Evolutionary conservation across 1,140 invertebrate genomes (phyloP).

Genomic region (Acromyrmex heyeri): DNA sequence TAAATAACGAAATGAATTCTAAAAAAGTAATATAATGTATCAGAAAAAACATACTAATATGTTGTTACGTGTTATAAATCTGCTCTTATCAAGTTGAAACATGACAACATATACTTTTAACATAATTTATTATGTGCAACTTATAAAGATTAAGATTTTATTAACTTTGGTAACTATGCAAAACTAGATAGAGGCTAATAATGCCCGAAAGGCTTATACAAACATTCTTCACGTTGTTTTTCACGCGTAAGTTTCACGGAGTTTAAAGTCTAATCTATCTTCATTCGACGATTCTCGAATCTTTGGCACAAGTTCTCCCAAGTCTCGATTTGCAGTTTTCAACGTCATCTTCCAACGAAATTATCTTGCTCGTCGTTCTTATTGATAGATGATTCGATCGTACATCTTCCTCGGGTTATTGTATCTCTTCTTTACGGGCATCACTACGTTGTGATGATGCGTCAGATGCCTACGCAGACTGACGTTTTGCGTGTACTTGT

Average conservation of each 20-base stretch:
- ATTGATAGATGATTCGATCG: conserved; percentile 20
- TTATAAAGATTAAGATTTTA: conserved; percentile 8
- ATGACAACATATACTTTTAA: background rate
- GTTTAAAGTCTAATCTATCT: background rate
- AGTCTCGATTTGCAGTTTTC: background rate
- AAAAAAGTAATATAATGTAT: background rate
- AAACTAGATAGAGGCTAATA: conserved; percentile 17
- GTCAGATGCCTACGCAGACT: conserved; percentile 82
- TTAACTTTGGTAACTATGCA: conserved; percentile 10
- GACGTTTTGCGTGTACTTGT: conserved; percentile 84
- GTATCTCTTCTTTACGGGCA: conserved; percentile 17
- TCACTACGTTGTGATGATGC: conserved; percentile 74
- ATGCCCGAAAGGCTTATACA: background rate
- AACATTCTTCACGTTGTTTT: background rate
- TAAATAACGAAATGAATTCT: background rate
- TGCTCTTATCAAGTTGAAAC: background rate
- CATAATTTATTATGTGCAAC: background rate
- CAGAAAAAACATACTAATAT: background rate
- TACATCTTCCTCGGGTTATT: conserved; percentile 10
- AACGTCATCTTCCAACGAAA: conserved; percentile 3
- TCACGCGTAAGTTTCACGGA: background rate
- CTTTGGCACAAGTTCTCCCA: conserved; percentile 7
- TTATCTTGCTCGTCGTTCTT: background rate
- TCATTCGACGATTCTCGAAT: conserved; percentile 8
- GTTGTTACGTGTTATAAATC: background rate